phyloP scores from a whole-genome alignment of 1,140 invertebrate species.

The Adoxophyes honmai region DNA sequence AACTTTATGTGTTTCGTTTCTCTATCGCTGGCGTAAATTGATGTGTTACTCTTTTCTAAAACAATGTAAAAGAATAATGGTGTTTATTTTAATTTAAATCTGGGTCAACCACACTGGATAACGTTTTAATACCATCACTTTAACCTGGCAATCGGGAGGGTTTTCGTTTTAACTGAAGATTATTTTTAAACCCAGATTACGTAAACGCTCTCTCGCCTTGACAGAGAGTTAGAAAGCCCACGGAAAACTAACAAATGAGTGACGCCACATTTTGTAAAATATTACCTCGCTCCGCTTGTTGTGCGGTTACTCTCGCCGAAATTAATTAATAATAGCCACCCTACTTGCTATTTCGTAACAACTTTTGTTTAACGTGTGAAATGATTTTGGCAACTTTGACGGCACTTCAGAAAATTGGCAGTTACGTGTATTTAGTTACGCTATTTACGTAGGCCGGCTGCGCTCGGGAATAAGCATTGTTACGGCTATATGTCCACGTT shows the following conservation, averaged over 20 bases:
- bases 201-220: conserved; percentile 12
- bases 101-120: background rate
- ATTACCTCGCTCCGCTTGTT: background rate
- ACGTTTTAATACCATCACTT: background rate
- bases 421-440: background rate
- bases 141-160: conserved; percentile 4
- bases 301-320: background rate
- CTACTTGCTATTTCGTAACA: background rate
- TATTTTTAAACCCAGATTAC: conserved; percentile 4
- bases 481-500: conserved; percentile 17
- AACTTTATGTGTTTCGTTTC: no score
- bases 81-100: conserved; percentile 3
- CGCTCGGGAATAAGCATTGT: background rate
- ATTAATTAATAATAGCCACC: background rate
- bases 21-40: no score
- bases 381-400: background rate
- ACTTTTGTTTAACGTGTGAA: background rate
- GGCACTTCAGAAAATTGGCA: conserved; percentile 1
- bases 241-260: background rate
- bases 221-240: conserved; percentile 10
- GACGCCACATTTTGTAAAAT: conserved; percentile 8
- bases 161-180: conserved; percentile 4
- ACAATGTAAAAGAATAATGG: background rate
- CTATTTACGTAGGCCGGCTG: background rate
- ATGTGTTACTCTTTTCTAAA: no score